Conservation (phyloP, 2,797 vertebrate genomes). For the Dendrocincla tyrannina region DNA sequence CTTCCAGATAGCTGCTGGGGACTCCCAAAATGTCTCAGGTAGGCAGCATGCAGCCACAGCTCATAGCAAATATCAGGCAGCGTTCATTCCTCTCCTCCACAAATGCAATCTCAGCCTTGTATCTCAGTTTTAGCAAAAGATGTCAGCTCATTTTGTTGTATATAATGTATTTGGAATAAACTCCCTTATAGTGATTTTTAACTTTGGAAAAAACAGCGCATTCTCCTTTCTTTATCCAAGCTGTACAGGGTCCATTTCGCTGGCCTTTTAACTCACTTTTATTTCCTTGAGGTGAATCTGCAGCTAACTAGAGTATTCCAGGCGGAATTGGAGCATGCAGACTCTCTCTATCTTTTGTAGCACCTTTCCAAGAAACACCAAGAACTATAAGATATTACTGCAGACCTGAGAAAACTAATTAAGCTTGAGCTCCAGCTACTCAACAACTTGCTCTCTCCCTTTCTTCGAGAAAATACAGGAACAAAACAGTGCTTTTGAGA, state of each 20-base stretch:
- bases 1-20: neutral
- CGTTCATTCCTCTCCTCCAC: neutral
- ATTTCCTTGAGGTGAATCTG: neutral
- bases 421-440: neutral
- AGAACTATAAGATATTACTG: conserved; percentile 9
- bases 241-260: neutral
- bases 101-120: neutral
- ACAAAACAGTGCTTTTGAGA: neutral
- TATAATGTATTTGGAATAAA: neutral
- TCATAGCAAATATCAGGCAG: neutral
- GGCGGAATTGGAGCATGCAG: neutral
- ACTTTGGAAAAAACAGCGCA: accelerated
- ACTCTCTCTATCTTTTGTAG: conserved; percentile 1
- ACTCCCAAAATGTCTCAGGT: neutral
- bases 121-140: neutral
- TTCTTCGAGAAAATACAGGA: neutral
- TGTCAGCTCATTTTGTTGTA: neutral
- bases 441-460: neutral
- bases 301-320: conserved; percentile 13
- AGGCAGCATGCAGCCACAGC: neutral
- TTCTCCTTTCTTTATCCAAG: neutral
- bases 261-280: neutral
- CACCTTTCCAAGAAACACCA: conserved; percentile 38
- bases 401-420: conserved; percentile 50
- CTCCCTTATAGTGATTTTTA: neutral